These are phyloP conservation scores for Cephalopachus bancanus DNA, from an alignment of 2,797 vertebrate genomes.

Conservation along the genomic window DNA sequence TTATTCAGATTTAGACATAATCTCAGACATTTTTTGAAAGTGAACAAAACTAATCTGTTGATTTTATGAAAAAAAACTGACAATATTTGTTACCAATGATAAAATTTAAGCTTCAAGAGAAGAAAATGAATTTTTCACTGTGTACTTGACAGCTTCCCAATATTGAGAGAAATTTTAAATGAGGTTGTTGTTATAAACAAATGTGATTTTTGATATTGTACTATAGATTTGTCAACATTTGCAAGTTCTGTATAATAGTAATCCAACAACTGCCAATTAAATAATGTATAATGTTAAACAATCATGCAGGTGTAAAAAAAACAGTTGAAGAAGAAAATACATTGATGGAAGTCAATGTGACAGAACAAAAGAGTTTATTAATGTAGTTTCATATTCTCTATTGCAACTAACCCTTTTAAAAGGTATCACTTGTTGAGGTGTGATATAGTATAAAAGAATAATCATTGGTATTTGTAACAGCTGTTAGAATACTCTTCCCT, in stretches of 20 bases:
- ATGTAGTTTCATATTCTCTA: not conserved
- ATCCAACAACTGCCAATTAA: not conserved
- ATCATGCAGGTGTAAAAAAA: rapidly evolving
- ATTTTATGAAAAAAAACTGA: conserved; percentile 37
- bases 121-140: not conserved
- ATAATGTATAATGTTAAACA: not conserved
- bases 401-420: not conserved
- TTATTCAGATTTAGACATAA: not conserved
- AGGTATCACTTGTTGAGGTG: not conserved
- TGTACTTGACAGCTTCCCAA: not conserved
- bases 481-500: not conserved
- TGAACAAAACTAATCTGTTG: conserved; percentile 33
- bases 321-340: not conserved
- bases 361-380: not conserved
- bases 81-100: not conserved
- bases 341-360: not conserved
- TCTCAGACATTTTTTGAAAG: conserved; percentile 54
- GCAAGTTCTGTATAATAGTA: not conserved
- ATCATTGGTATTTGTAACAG: not conserved
- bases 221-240: not conserved
- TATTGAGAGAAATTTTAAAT: not conserved
- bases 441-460: not conserved
- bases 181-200: not conserved
- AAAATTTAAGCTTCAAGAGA: not conserved
- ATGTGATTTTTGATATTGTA: not conserved